Percentiles rank a stretch among this genome's conserved stretches.
phyloP scores from a whole-genome alignment of 2,797 vertebrate genomes.

The Macroramphosus scolopax region DNA sequence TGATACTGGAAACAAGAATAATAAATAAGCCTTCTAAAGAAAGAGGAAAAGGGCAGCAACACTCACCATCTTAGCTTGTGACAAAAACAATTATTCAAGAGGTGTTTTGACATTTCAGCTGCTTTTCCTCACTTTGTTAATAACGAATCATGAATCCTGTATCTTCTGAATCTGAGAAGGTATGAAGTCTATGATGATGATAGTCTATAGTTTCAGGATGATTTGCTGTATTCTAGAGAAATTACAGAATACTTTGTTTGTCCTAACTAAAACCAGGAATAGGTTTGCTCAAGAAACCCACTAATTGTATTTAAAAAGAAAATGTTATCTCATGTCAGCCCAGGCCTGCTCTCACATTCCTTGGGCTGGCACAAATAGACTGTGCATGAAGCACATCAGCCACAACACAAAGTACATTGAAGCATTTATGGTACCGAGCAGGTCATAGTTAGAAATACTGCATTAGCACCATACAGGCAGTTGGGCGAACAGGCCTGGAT shows the following conservation, averaged over 20 bases:
- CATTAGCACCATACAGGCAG: conserved; percentile 15
- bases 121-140: neutral
- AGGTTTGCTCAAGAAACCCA: conserved; percentile 32
- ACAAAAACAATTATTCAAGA: neutral
- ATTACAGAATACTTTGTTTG: neutral
- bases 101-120: neutral
- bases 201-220: conserved; percentile 7
- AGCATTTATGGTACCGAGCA: conserved; percentile 12
- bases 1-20: neutral
- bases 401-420: conserved; percentile 21
- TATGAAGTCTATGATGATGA: conserved; percentile 1
- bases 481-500: conserved; percentile 4
- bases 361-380: conserved; percentile 34
- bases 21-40: too few species aligned
- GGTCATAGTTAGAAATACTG: conserved; percentile 22
- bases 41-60: neutral
- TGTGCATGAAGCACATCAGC: conserved; percentile 39
- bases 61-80: neutral
- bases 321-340: conserved; percentile 40
- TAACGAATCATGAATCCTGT: too few species aligned
- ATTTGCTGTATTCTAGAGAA: conserved; percentile 6
- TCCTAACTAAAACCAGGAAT: conserved; percentile 7
- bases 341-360: conserved; percentile 37
- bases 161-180: neutral
- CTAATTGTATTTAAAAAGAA: conserved; percentile 41